phyloP scores from a whole-genome alignment of 2,797 vertebrate species.

The Triplophysa yarkandensis region DNA sequence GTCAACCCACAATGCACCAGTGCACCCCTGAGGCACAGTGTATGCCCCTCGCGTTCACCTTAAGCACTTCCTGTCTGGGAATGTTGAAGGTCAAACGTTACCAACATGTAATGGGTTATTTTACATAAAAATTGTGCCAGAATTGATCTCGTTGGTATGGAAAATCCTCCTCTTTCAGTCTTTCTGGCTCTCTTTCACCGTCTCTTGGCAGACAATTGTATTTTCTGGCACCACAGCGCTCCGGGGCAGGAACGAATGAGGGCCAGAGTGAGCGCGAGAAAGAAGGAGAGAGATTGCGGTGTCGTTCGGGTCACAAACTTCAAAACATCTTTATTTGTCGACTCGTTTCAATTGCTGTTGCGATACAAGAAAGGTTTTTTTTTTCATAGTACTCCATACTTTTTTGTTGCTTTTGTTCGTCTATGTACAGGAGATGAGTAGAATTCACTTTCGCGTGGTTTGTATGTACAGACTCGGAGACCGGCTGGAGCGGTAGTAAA shows the following conservation, averaged over 20 bases:
- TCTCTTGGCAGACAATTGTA: slow-evolving; percentile 45
- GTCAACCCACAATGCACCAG: slow-evolving; percentile 64
- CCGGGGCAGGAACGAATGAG: slow-evolving; percentile 39
- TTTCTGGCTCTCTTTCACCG: slow-evolving; percentile 56
- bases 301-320: slow-evolving; percentile 79
- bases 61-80: slow-evolving; percentile 62
- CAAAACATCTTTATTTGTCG: slow-evolving; percentile 76
- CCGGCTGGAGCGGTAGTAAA: slow-evolving; percentile 63
- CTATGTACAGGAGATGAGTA: slow-evolving; percentile 82
- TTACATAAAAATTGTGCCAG: slow-evolving; percentile 72
- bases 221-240: slow-evolving; percentile 54
- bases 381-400: slow-evolving; percentile 73
- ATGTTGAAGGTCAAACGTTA: slow-evolving; percentile 72
- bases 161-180: slow-evolving; percentile 59
- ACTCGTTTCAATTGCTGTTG: slow-evolving; percentile 67
- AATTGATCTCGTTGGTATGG: slow-evolving; percentile 58
- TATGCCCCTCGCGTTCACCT: slow-evolving; percentile 57
- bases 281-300: slow-evolving; percentile 66
- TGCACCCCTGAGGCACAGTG: slow-evolving; percentile 66
- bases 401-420: slow-evolving; percentile 81
- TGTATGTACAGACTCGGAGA: slow-evolving; percentile 76
- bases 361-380: slow-evolving; percentile 77
- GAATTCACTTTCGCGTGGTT: slow-evolving; percentile 67
- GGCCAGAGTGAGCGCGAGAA: slow-evolving; percentile 55
- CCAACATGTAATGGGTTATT: slow-evolving; percentile 72